Conservation (phyloP, 2,888 invertebrate genomes). For the Neocrepidodera transversa region DNA sequence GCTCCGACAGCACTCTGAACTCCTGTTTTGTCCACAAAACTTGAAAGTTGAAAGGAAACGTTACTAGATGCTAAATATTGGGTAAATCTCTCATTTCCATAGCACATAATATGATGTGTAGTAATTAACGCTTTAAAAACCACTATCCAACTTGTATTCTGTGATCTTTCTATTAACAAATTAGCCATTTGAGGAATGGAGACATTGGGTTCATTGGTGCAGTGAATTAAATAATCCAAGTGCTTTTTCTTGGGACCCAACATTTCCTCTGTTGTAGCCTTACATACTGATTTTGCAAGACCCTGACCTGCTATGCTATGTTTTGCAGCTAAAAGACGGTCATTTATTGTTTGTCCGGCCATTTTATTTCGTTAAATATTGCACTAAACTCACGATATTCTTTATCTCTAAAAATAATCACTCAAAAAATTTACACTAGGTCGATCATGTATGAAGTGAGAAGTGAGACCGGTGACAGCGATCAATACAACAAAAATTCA, state of each 20-base stretch:
- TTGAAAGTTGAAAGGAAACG: slow-evolving; percentile 97
- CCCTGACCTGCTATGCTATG: slow-evolving; percentile 99
- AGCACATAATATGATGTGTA: slow-evolving; percentile 98
- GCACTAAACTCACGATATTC: slow-evolving; percentile 24
- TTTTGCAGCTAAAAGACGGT: slow-evolving; percentile 96
- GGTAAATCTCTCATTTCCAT: slow-evolving; percentile 99
- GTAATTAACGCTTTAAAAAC: slow-evolving; percentile 98
- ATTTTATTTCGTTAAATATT: slow-evolving; percentile 59
- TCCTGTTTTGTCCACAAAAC: slow-evolving; percentile 97
- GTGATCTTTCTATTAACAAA: slow-evolving; percentile 96
- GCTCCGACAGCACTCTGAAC: slow-evolving; percentile 88
- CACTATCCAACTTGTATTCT: slow-evolving; percentile 98
- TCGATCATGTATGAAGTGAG: slow-evolving; percentile 27
- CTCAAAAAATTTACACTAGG: slow-evolving; percentile 22
- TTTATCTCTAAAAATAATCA: slow-evolving; percentile 22
- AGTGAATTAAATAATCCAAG: slow-evolving; percentile 99
- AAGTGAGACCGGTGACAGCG: slow-evolving; percentile 28
- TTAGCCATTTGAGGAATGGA: slow-evolving; percentile 99
- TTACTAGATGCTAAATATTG: slow-evolving; percentile 99
- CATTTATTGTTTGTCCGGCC: slow-evolving; percentile 99
- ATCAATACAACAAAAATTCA: slow-evolving; percentile 28
- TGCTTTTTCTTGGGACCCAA: slow-evolving; percentile 99
- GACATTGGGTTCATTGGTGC: slow-evolving; percentile 99
- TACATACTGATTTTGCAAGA: slow-evolving; percentile 99
- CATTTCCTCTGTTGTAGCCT: slow-evolving; percentile 99